Conservation (phyloP, 2,888 invertebrate species). For the Hirtodrosophila confusa region DNA sequence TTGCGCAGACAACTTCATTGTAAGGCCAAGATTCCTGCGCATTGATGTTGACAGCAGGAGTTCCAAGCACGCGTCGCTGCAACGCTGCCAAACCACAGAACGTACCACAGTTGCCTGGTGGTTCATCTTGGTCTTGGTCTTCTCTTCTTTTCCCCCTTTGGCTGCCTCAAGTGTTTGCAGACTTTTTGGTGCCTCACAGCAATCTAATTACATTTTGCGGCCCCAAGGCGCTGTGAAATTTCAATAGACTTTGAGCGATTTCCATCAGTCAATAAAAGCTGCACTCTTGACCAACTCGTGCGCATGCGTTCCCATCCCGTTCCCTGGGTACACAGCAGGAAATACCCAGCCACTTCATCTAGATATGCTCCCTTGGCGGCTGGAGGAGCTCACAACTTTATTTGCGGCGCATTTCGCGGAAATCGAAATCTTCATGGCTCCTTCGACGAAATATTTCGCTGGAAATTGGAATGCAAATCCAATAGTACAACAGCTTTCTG, state of each 20-base stretch:
- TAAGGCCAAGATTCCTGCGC: slow-evolving; percentile 61
- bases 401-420: slow-evolving; percentile 71
- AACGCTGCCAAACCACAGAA: slow-evolving; percentile 50
- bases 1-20: slow-evolving; percentile 80
- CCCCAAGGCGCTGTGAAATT: slow-evolving; percentile 39
- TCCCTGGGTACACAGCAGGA: slow-evolving; percentile 58
- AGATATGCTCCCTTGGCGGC: slow-evolving; percentile 55
- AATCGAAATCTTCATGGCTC: slow-evolving; percentile 59
- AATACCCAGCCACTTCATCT: slow-evolving; percentile 54
- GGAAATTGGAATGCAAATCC: slow-evolving; percentile 67
- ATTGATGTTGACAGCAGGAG: slow-evolving; percentile 80
- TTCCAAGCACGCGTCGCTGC: slow-evolving; percentile 61
- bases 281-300: slow-evolving; percentile 16
- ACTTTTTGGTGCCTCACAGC: slow-evolving; percentile 33
- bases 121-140: slow-evolving; percentile 25
- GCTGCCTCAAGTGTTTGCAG: slow-evolving; percentile 17
- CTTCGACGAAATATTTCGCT: slow-evolving; percentile 64
- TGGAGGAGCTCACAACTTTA: slow-evolving; percentile 69
- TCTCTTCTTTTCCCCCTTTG: background rate
- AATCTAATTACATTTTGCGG: slow-evolving; percentile 80
- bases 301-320: slow-evolving; percentile 3
- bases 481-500: slow-evolving; percentile 24
- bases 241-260: slow-evolving; percentile 75
- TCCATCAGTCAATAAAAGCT: slow-evolving; percentile 80
- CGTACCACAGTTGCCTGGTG: slow-evolving; percentile 36